These are phyloP conservation scores for Chorisops tibialis DNA, from an alignment of 2,888 invertebrate species.

Conservation along the genomic window DNA sequence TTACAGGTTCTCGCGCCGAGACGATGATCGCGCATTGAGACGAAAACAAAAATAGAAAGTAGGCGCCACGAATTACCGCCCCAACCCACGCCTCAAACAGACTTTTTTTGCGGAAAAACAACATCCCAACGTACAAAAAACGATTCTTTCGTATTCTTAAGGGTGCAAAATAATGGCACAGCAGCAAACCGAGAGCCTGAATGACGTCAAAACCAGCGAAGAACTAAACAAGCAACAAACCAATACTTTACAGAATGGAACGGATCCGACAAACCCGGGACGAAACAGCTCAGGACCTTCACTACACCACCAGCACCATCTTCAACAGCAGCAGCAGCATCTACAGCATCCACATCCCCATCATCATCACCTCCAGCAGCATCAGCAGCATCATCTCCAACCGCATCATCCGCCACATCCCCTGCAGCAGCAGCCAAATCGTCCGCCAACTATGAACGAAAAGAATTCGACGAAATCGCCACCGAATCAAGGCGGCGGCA, in stretches of 20 bases:
- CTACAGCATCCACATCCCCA: slow-evolving; percentile 31
- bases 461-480: slow-evolving; percentile 31
- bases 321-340: slow-evolving; percentile 27
- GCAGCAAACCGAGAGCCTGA: slow-evolving; percentile 40
- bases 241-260: slow-evolving; percentile 38
- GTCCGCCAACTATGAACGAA: slow-evolving; percentile 32
- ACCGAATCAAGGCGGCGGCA: slow-evolving; percentile 16
- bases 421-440: slow-evolving; percentile 48
- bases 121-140: neutral
- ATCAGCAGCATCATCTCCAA: slow-evolving; percentile 23
- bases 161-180: slow-evolving; percentile 37
- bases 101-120: too few relatives aligned
- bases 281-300: slow-evolving; percentile 28
- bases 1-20: too few relatives aligned
- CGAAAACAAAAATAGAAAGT: too few relatives aligned
- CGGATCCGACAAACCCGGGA: slow-evolving; percentile 33
- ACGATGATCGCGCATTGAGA: too few relatives aligned
- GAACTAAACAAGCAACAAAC: slow-evolving; percentile 32
- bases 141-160: neutral
- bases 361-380: slow-evolving; percentile 27
- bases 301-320: slow-evolving; percentile 31
- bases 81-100: too few relatives aligned
- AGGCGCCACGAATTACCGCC: too few relatives aligned
- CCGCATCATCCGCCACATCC: slow-evolving; percentile 73
- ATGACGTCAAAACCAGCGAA: slow-evolving; percentile 38